Conservation (phyloP, 2,113 vertebrate genomes). For the Anser cygnoides region DNA sequence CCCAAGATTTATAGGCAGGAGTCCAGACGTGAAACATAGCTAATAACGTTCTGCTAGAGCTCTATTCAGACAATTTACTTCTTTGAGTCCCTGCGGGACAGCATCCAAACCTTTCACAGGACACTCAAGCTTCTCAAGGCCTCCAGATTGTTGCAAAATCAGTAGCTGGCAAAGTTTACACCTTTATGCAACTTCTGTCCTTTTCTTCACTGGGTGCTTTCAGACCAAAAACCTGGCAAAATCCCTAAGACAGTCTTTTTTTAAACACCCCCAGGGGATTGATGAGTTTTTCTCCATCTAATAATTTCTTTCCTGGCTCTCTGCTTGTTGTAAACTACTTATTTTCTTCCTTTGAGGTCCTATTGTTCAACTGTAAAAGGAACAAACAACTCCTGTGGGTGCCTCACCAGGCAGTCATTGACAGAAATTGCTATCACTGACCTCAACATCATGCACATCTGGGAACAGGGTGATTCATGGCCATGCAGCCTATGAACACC, state of each 20-base stretch:
- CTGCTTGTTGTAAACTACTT: not conserved
- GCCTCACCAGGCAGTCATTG: not conserved
- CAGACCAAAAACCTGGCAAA: not conserved
- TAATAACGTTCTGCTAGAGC: not conserved
- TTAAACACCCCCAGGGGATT: not conserved
- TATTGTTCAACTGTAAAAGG: not conserved
- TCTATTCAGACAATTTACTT: not conserved
- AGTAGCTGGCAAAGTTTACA: not conserved
- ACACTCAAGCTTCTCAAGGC: not conserved
- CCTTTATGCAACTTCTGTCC: not conserved
- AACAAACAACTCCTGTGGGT: fast-evolving
- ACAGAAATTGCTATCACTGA: not conserved
- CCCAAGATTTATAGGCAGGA: not conserved
- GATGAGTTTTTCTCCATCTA: not conserved
- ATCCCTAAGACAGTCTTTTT: not conserved
- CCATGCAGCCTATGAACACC: not conserved
- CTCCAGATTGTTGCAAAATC: not conserved
- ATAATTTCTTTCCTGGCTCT: not conserved
- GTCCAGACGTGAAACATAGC: not conserved
- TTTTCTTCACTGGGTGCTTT: not conserved
- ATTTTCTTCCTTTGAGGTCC: not conserved
- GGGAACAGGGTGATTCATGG: not conserved
- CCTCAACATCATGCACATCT: fast-evolving
- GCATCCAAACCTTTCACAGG: not conserved
- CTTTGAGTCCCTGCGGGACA: not conserved